Evolutionary conservation across 2,888 invertebrate species (phyloP), one percentile per base, ranked within the genome.

Genomic region (Notodonta ziczac): DNA sequence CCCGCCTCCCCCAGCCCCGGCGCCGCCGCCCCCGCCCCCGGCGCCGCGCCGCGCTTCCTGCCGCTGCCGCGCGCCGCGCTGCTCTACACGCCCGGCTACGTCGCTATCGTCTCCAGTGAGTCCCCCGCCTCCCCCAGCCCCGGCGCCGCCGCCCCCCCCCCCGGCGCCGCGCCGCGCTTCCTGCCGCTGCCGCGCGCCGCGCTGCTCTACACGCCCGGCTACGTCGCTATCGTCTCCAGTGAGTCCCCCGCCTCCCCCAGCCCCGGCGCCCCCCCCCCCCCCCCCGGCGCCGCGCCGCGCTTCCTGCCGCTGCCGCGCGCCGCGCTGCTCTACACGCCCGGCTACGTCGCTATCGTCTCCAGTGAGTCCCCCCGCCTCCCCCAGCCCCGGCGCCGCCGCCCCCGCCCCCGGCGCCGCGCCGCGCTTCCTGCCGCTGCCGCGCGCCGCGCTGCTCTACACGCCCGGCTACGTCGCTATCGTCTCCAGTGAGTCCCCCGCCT

Each of bases 301-400:
- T 79, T 85, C 70, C 74, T 90, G 78, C 86, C 89, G 72, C 83
- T 86, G 12, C 59, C 69, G 60, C 55, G 54, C 57, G 60, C 82
- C 66, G 86, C 79, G 24, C 66, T 89, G 59, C 81, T 90, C 48
- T 90, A 90, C 78, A 76, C 86, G 12, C 57, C 65, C 77, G 71
- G 73, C 40, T 83, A 81, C 76, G 64, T 90, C 68, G 86, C 86
- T 2, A 54, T 86, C 10, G 78, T 85, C 5, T 76, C 83, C 50
- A 78, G 87, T 87, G 5, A 77, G 81, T 80, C n/a, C n/a, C n/a
- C n/a, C n/a, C n/a, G n/a, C n/a, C n/a, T n/a, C n/a, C n/a, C n/a
- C n/a, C n/a, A n/a, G n/a, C n/a, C n/a, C n/a, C n/a, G n/a, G n/a
- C n/a, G n/a, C n/a, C n/a, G n/a, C n/a, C n/a, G n/a, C n/a, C n/a